Evolutionary conservation across 2,888 invertebrate genomes (phyloP).

Genomic region (Plebejus argus): DNA sequence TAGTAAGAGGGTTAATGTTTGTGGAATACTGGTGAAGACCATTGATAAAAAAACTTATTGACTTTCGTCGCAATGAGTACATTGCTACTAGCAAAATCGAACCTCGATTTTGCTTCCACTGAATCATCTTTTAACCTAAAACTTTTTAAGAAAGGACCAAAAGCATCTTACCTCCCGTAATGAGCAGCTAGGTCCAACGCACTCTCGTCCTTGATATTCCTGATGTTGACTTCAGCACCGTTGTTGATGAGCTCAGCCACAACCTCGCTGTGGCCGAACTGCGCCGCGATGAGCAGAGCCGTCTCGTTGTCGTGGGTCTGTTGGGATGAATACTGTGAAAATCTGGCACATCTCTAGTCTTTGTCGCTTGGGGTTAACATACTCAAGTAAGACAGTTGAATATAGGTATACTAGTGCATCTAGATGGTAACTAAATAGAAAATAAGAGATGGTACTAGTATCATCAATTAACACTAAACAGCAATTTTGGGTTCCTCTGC

Average conservation of each 20-base stretch:
- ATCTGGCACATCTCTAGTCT: not conserved
- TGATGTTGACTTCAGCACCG: constrained; percentile 93
- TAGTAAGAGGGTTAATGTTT: no score
- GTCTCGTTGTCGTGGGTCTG: constrained; percentile 94
- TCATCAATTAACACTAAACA: no score
- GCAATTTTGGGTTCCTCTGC: no score
- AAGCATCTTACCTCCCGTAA: constrained; percentile 85
- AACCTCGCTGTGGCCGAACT: constrained; percentile 94
- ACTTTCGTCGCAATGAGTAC: no score
- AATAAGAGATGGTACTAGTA: no score
- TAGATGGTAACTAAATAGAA: no score
- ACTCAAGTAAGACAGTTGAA: no score
- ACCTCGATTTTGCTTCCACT: no score
- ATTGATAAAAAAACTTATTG: no score
- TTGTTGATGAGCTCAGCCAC: constrained; percentile 90
- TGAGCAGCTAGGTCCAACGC: constrained; percentile 97
- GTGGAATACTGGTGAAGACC: no score
- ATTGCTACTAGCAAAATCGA: no score
- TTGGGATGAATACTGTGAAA: not conserved
- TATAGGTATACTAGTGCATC: no score
- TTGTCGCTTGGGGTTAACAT: not conserved
- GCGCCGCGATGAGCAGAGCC: constrained; percentile 95
- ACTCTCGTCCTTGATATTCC: constrained; percentile 93
- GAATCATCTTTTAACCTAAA: not conserved
- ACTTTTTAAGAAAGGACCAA: not conserved